Percentiles rank a stretch among this genome's conserved stretches.
Evolutionary conservation across 2,888 invertebrate genomes (phyloP).

Genomic region (Crepidodera aurea): DNA sequence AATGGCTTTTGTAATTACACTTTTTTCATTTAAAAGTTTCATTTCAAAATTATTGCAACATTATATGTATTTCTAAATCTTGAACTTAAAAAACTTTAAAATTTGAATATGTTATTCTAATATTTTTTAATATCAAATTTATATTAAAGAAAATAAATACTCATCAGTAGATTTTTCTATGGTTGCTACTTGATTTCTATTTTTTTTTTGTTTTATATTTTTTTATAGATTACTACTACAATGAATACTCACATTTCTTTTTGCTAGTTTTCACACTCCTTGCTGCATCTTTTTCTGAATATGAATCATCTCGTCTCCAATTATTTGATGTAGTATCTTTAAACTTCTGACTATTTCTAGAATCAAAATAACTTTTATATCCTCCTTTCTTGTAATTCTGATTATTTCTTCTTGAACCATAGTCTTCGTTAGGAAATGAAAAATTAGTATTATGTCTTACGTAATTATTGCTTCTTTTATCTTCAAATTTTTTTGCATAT

Average conservation of each 20-base stretch:
- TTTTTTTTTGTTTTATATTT: too few species aligned
- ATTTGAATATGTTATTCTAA: too few species aligned
- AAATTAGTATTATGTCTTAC: constrained; percentile 26
- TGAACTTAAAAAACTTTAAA: too few species aligned
- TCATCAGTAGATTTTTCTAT: too few species aligned
- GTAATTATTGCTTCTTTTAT: constrained; percentile 23
- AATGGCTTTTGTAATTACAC: too few species aligned
- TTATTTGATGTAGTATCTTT: constrained; percentile 25
- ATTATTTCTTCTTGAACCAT: constrained; percentile 23
- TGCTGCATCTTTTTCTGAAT: constrained; percentile 22
- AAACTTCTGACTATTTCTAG: constrained; percentile 32
- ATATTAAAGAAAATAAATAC: too few species aligned
- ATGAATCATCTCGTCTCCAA: constrained; percentile 33
- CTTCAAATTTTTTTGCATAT: constrained; percentile 40
- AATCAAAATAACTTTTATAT: constrained; percentile 33
- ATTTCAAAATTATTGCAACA: too few species aligned
- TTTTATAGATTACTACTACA: too few species aligned
- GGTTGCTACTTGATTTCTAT: too few species aligned
- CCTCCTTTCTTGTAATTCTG: constrained; percentile 35
- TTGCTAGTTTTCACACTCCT: not conserved
- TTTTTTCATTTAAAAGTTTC: too few species aligned
- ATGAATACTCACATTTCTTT: constrained; percentile 38
- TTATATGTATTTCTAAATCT: too few species aligned
- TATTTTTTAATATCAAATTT: too few species aligned
- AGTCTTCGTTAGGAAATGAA: not conserved